Evolutionary conservation across 1,140 invertebrate genomes (phyloP), one percentile per base, ranked within the genome.

Genomic region (Frieseomelitta varia): DNA sequence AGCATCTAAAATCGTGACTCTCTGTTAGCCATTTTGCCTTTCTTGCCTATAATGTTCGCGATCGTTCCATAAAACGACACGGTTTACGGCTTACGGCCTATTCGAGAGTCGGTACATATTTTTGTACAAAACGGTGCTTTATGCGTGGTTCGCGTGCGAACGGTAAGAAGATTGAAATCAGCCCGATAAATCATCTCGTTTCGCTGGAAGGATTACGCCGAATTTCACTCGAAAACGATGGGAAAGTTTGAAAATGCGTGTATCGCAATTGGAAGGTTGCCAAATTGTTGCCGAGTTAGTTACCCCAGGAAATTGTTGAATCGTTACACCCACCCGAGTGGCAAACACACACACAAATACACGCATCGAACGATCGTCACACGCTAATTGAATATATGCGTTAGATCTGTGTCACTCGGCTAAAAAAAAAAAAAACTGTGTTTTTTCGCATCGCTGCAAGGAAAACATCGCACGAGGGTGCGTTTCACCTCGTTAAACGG

Each of bases 251-350:
- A 81, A 73, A 89, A 79, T 71, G 68, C 51, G 58, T 55, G 88
- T 79, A 90, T 86, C 83, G 86, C 78, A 83, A 90, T 90, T 90
- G 89, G 88, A 85, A 73, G 75, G 77, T 63, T 78, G 89, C 89
- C 86, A 90, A 85, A 90, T 90, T 81, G 82, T 77, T 79, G 88
- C 78, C 76, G 27, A 34, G 68, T 86, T 79, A 56, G 30, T 83
- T 47, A 47, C 74, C 65, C 55, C 79, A 87, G 85, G 79, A 89
- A 85, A 72, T 72, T 65, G 86, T 76, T 73, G 77, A 89, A 90
- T 85, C 72, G 79, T 83, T 69, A 81, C 81, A 34, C 27, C 61
- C 86, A 73, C 68, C 65, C 58, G 67, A 63, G 30, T 87, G 88
- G 79, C 85, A 85, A 63, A 83, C 86, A 74, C 78, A 85, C 55